Base-by-base conservation (phyloP, 2,888 invertebrate species). In the Clivina fossor region DNA sequence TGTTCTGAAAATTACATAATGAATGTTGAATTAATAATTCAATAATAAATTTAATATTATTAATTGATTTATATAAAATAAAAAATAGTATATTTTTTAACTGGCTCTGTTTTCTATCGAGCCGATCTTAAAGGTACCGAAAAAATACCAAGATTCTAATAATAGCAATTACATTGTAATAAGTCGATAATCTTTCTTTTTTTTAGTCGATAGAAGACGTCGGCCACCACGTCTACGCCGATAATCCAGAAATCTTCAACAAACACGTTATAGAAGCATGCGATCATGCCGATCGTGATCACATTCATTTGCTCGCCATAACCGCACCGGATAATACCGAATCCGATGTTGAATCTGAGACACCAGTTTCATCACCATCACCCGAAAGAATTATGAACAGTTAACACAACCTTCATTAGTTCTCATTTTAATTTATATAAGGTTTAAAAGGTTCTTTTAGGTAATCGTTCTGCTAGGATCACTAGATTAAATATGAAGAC, bases 161-260 rank as follows among this genome's bases (percentile, higher is more conserved):
- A n/a, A n/a, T n/a, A n/a, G n/a, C n/a, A n/a, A n/a, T n/a, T n/a
- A n/a, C n/a, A n/a, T n/a, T n/a, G n/a, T n/a, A n/a, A n/a, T n/a
- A n/a, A n/a, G n/a, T n/a, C n/a, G n/a, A n/a, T n/a, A n/a, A n/a
- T n/a, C n/a, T n/a, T n/a, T 50, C 40, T 58, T 18, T 55, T 60
- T 67, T 71, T 32, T 71, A 93, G 88, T 82, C 90, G 1, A 88
- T 94, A 57, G 80, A 82, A 60, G 92, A 92, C 56, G 93, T 94
- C 4, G 95, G 97, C 1, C 96, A 97, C 73, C 95, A 97, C 73
- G 88, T 97, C 1, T 97, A 96, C 74, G 88, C 95, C 0, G 97
- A 97, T 71, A 90, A 87, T 69, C 84, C 90, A 28, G 89, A 90
- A 1, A 77, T 80, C 19, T 97, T 97, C 73, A 96, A 97, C 76